phyloP scores from a whole-genome alignment of 1,140 invertebrate genomes.

The Drosophila neocordata region DNA sequence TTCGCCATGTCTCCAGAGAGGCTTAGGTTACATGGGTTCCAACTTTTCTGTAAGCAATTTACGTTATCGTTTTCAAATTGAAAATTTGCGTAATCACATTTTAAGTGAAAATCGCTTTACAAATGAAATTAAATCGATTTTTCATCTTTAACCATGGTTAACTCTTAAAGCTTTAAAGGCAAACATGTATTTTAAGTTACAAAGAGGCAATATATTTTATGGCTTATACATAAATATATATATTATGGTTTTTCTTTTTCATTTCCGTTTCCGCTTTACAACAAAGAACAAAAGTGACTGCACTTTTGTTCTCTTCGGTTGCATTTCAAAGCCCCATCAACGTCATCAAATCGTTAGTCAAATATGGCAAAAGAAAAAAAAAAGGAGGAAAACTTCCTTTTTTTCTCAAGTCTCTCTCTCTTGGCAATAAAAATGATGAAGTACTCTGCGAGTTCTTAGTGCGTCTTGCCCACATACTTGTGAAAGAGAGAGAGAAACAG shows the following conservation, averaged over 20 bases:
- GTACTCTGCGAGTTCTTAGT: slow-evolving; percentile 55
- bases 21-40: slow-evolving; percentile 3
- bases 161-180: slow-evolving; percentile 40
- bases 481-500: background rate
- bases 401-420: slow-evolving; percentile 41
- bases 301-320: slow-evolving; percentile 32
- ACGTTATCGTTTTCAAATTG: slow-evolving; percentile 78
- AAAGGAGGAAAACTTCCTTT: slow-evolving; percentile 23
- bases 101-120: slow-evolving; percentile 76
- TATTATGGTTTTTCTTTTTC: slow-evolving; percentile 72
- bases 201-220: slow-evolving; percentile 30
- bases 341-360: slow-evolving; percentile 77
- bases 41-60: slow-evolving; percentile 57
- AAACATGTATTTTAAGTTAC: background rate
- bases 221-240: slow-evolving; percentile 49
- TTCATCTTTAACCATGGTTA: slow-evolving; percentile 14
- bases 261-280: slow-evolving; percentile 50
- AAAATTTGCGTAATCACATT: slow-evolving; percentile 80
- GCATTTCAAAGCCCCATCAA: slow-evolving; percentile 71
- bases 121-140: slow-evolving; percentile 80
- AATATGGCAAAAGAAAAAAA: slow-evolving; percentile 51
- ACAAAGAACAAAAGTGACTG: slow-evolving; percentile 27
- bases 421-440: slow-evolving; percentile 78
- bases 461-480: slow-evolving; percentile 30
- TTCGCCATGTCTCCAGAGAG: slow-evolving; percentile 2